Percentiles rank a stretch among this genome's conserved stretches.
phyloP scores from a whole-genome alignment of 2,888 invertebrate genomes.

The Corbicula japonica region DNA sequence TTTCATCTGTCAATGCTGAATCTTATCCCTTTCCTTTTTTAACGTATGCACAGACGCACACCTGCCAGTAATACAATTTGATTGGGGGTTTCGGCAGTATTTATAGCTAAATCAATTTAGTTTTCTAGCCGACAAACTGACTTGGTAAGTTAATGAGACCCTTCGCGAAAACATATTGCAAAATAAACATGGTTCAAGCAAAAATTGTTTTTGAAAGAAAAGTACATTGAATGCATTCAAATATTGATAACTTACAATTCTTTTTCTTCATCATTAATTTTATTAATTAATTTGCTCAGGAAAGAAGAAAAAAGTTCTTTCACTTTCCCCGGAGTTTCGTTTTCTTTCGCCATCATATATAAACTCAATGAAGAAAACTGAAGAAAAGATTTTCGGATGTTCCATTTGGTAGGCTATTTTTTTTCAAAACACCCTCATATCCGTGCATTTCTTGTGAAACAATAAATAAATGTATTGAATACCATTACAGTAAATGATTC shows the following conservation, averaged over 20 bases:
- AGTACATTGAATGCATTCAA: background rate
- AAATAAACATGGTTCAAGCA: background rate
- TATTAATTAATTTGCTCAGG: constrained; percentile 23
- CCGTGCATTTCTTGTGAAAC: no score
- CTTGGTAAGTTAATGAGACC: no score
- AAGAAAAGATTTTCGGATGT: no score
- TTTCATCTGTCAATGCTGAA: no score
- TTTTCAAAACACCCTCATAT: no score
- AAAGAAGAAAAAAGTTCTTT: constrained; percentile 42
- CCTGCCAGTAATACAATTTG: background rate
- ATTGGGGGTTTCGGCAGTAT: background rate
- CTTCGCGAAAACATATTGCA: constrained; percentile 11
- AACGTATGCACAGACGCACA: no score
- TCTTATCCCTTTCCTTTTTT: no score
- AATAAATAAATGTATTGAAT: no score
- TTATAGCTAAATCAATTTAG: background rate
- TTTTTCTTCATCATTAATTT: background rate
- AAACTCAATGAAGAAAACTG: no score
- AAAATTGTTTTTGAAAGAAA: background rate
- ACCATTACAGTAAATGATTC: no score
- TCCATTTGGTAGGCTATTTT: no score
- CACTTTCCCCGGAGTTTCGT: constrained; percentile 24
- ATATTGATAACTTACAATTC: background rate
- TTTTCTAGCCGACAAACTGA: background rate
- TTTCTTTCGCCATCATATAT: constrained; percentile 31